Percentiles rank a stretch among this genome's conserved stretches.
Evolutionary conservation across 1,140 invertebrate species (phyloP).

Genomic region (Vollenhovia emeryi): DNA sequence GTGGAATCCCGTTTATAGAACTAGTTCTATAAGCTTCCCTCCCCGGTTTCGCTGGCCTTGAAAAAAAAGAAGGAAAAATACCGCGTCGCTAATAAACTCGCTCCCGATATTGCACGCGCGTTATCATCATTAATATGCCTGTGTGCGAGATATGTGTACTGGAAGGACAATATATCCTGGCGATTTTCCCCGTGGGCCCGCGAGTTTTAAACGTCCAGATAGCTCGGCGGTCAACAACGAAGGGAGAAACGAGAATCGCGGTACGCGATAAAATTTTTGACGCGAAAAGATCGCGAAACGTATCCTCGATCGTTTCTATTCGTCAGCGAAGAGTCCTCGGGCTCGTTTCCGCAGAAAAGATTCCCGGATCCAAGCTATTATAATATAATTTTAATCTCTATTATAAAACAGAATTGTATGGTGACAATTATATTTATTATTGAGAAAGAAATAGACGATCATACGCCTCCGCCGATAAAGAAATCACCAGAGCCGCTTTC

Average conservation of each 20-base stretch:
- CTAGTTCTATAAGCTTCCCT: conserved; percentile 22
- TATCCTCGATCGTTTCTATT: not conserved
- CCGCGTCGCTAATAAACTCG: conserved; percentile 13
- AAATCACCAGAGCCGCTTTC: too few species aligned
- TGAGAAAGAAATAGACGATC: too few species aligned
- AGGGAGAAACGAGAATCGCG: not conserved
- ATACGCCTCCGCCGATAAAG: too few species aligned
- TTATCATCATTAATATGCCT: not conserved
- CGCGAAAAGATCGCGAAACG: not conserved
- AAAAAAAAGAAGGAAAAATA: conserved; percentile 44
- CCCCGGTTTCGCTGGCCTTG: conserved; percentile 8
- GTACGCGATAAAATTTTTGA: not conserved
- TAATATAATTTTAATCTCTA: too few species aligned
- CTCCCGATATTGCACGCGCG: not conserved
- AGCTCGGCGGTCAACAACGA: not conserved
- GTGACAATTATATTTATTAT: too few species aligned
- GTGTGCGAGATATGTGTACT: not conserved
- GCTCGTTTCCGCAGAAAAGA: not conserved
- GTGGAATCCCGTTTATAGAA: conserved; percentile 52
- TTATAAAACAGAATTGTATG: too few species aligned
- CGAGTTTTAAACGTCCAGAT: not conserved
- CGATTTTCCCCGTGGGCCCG: not conserved
- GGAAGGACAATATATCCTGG: not conserved
- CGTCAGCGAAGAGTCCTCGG: not conserved
- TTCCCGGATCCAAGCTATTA: too few species aligned